A percentile compares a stretch with the other conserved stretches of the same genome.
Evolutionary conservation across 2,888 invertebrate genomes (phyloP).

Genomic region (Drosophila pseudotakahashii): DNA sequence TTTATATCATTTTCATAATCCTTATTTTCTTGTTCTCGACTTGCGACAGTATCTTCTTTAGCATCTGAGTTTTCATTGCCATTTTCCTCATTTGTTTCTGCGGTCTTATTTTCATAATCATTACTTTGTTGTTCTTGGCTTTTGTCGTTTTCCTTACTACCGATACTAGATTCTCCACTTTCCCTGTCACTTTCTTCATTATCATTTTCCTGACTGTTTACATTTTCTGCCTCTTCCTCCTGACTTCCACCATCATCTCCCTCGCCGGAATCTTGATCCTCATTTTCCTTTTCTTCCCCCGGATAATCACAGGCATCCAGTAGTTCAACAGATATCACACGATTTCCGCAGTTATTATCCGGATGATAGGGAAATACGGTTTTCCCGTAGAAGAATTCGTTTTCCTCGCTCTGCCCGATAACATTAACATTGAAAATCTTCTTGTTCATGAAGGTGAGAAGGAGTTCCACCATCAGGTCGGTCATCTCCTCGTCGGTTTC

Average conservation of each 20-base stretch:
- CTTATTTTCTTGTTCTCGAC: neutral
- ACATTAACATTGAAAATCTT: constrained; percentile 83
- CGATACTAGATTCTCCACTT: neutral
- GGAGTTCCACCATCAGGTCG: constrained; percentile 76
- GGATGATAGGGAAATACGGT: constrained; percentile 83
- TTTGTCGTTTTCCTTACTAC: neutral
- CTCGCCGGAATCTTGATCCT: constrained; percentile 15
- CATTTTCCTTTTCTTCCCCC: constrained; percentile 29
- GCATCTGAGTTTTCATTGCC: neutral
- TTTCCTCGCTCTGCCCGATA: constrained; percentile 77
- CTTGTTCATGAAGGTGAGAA: constrained; percentile 76
- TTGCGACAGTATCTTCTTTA: neutral
- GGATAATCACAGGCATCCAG: constrained; percentile 78
- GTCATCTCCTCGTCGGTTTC: constrained; percentile 81
- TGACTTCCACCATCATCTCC: neutral
- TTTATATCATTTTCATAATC: neutral
- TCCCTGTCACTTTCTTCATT: too few species aligned
- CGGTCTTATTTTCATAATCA: neutral
- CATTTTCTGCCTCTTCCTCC: constrained; percentile 9
- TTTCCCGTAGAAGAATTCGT: constrained; percentile 69
- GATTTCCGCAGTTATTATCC: constrained; percentile 81
- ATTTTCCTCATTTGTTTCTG: neutral
- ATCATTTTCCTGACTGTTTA: neutral
- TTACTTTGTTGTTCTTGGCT: neutral
- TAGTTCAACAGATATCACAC: constrained; percentile 73